These are phyloP conservation scores for Epinephelus fuscoguttatus DNA, from an alignment of 2,113 vertebrate genomes.

Conservation along the genomic window DNA sequence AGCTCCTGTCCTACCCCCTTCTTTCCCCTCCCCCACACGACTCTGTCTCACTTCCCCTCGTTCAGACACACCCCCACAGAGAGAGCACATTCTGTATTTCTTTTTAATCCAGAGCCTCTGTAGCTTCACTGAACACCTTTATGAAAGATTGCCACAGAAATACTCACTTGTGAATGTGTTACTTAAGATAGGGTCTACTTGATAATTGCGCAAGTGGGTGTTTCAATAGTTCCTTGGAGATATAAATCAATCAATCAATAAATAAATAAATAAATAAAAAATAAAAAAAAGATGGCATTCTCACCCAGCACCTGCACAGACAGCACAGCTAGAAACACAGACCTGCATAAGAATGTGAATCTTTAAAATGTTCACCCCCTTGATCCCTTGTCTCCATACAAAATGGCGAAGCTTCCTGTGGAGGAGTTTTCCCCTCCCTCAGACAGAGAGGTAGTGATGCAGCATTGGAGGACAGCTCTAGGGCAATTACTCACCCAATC, in stretches of 20 bases:
- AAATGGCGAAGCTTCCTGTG: constrained; percentile 70
- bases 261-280: background rate
- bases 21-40: constrained; percentile 70
- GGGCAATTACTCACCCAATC: constrained; percentile 69
- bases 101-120: constrained; percentile 43
- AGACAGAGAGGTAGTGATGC: constrained; percentile 49
- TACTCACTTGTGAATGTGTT: constrained; percentile 16
- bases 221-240: constrained; percentile 40
- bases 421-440: constrained; percentile 23
- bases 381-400: constrained; percentile 20
- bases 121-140: constrained; percentile 46
- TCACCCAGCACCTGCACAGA: background rate
- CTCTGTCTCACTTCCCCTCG: constrained; percentile 77
- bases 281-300: background rate
- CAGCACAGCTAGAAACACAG: background rate
- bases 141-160: constrained; percentile 28
- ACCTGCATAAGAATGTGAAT: background rate
- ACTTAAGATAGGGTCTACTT: background rate
- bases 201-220: constrained; percentile 14
- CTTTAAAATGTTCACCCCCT: constrained; percentile 6
- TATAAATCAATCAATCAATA: too few relatives aligned
- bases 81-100: constrained; percentile 52
- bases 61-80: constrained; percentile 77
- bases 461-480: constrained; percentile 70
- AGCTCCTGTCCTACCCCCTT: constrained; percentile 69